phyloP scores from a whole-genome alignment of 2,113 vertebrate genomes.

The Solenodon paradoxus region DNA sequence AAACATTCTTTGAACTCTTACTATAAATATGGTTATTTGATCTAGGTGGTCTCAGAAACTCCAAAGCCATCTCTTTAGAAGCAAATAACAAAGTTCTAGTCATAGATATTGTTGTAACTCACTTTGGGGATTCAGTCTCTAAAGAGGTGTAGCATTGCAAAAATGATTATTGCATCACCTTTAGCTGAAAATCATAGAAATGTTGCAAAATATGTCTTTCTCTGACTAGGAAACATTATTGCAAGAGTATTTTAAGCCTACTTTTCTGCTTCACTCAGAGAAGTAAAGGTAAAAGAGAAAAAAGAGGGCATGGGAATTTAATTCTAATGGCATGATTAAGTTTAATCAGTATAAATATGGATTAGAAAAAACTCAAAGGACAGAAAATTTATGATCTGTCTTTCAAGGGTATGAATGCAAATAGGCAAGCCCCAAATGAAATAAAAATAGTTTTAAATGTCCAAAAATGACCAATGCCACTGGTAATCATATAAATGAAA shows the following conservation, averaged over 20 bases:
- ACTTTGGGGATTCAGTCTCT: constrained; percentile 36
- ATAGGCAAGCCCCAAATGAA: background rate
- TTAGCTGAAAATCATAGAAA: background rate
- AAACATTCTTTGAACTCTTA: background rate
- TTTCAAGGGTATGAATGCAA: background rate
- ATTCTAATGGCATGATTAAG: background rate
- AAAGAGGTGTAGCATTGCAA: background rate
- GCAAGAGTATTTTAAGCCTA: background rate
- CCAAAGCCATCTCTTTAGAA: background rate
- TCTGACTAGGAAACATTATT: background rate
- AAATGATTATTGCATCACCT: constrained; percentile 7
- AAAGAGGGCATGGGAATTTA: background rate
- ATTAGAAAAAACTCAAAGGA: background rate
- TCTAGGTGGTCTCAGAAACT: background rate
- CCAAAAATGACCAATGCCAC: background rate
- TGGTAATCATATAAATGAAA: background rate
- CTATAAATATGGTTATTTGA: background rate
- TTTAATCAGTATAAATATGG: background rate
- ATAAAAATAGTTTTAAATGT: background rate
- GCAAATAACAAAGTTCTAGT: background rate
- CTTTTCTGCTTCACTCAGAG: background rate
- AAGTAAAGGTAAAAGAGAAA: constrained; percentile 34
- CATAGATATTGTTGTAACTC: background rate
- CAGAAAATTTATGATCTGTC: background rate
- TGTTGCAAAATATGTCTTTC: background rate